These are phyloP conservation scores for Peromyscus maniculatus DNA, from an alignment of 2,113 vertebrate genomes.

Conservation along the genomic window DNA sequence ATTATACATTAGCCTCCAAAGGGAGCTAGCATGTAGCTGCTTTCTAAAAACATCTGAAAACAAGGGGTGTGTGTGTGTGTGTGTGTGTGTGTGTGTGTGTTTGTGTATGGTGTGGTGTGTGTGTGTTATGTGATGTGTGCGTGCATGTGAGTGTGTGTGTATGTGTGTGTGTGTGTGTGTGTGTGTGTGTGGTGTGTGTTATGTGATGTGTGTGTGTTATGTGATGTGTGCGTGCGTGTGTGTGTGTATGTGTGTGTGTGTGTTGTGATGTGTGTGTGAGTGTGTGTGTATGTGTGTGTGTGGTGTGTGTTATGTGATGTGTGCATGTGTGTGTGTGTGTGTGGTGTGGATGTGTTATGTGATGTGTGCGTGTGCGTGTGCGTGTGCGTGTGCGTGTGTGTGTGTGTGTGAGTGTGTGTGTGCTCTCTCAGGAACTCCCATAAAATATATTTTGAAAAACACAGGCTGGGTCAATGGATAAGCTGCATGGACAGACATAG, in stretches of 20 bases:
- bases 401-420: neutral
- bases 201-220: no score
- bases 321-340: neutral
- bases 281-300: neutral
- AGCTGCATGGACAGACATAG: neutral
- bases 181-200: no score
- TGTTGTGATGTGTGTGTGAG: no score
- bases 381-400: neutral
- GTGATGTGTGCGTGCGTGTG: no score
- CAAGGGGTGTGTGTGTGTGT: neutral
- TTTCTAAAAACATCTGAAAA: neutral
- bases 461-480: no score
- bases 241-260: no score
- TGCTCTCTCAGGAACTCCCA: neutral
- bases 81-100: neutral
- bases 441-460: constrained; percentile 30
- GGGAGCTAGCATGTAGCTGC: neutral
- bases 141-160: no score
- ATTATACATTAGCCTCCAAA: neutral
- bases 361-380: no score
- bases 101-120: no score
- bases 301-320: neutral
- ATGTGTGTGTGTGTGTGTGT: neutral
- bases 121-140: no score
- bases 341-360: no score